Conservation (phyloP, 2,113 vertebrate species). For the Stegastes partitus region DNA sequence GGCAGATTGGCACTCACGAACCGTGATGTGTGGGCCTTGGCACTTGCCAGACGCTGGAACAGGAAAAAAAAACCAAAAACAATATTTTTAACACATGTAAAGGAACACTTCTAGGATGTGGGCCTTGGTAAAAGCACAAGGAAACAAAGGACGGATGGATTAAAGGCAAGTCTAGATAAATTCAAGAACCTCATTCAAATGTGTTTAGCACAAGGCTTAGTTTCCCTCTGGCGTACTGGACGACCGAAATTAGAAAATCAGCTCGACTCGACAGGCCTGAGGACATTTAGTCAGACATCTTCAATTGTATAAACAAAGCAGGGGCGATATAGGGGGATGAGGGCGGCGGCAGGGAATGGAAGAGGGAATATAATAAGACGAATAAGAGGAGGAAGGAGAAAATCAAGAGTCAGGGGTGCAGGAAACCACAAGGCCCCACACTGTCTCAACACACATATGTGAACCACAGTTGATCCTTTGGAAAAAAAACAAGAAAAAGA, state of each 20-base stretch:
- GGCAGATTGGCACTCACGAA: constrained; percentile 99
- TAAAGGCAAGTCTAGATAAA: constrained; percentile 14
- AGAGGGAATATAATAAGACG: constrained; percentile 55
- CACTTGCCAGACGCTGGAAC: constrained; percentile 93
- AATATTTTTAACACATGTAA: not conserved
- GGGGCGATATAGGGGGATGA: constrained; percentile 35
- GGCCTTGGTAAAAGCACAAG: not conserved
- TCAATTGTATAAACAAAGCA: constrained; percentile 69
- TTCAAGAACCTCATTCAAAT: constrained; percentile 41
- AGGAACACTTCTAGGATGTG: not conserved
- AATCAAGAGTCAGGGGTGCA: constrained; percentile 69
- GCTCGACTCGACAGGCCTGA: constrained; percentile 44
- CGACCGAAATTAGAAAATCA: constrained; percentile 61
- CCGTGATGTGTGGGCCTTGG: constrained; percentile 97
- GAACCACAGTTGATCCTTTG: constrained; percentile 71
- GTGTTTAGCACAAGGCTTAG: constrained; percentile 46
- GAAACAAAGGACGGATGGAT: not conserved
- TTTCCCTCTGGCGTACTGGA: constrained; percentile 42
- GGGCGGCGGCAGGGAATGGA: constrained; percentile 44
- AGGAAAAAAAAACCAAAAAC: constrained; percentile 13
- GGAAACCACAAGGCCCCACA: constrained; percentile 82
- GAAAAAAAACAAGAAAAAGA: constrained; percentile 15
- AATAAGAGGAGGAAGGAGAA: constrained; percentile 64
- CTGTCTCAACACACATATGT: constrained; percentile 77
- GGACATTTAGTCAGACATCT: constrained; percentile 66